Evolutionary conservation across 1,140 invertebrate species (phyloP).

Genomic region (Oedothorax gibbosus): DNA sequence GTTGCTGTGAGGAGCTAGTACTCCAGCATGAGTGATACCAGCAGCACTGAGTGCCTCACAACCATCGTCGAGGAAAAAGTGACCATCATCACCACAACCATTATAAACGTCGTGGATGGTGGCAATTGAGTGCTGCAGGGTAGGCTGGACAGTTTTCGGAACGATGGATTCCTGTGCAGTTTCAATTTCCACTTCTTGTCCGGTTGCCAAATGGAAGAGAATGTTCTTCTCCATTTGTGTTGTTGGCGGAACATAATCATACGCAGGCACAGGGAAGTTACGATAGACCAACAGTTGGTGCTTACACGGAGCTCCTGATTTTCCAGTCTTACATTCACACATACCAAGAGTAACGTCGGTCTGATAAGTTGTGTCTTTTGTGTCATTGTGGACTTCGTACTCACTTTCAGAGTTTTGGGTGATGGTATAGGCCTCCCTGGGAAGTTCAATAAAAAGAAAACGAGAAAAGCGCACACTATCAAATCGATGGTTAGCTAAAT

Average conservation of each 20-base stretch:
- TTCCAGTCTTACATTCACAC: slow-evolving; percentile 50
- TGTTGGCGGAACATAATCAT: slow-evolving; percentile 43
- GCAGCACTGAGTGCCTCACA: slow-evolving; percentile 26
- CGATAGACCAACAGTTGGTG: slow-evolving; percentile 50
- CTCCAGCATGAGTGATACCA: slow-evolving; percentile 1
- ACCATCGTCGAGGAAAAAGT: slow-evolving; percentile 49
- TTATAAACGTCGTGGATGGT: slow-evolving; percentile 32
- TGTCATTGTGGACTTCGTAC: slow-evolving; percentile 58
- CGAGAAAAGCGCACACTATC: slow-evolving; percentile 38
- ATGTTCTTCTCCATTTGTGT: slow-evolving; percentile 33
- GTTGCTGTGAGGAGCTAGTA: neutral
- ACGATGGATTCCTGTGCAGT: neutral
- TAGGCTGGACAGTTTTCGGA: slow-evolving; percentile 15
- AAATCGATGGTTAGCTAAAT: slow-evolving; percentile 49
- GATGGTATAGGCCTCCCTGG: slow-evolving; percentile 50
- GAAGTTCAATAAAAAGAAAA: slow-evolving; percentile 50
- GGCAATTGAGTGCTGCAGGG: slow-evolving; percentile 12
- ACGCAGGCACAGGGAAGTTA: slow-evolving; percentile 48
- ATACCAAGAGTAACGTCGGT: slow-evolving; percentile 47
- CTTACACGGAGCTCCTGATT: slow-evolving; percentile 48
- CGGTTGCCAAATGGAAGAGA: slow-evolving; percentile 42
- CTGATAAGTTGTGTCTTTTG: slow-evolving; percentile 54
- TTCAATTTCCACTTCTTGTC: slow-evolving; percentile 39
- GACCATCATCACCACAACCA: slow-evolving; percentile 22
- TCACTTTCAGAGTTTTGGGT: slow-evolving; percentile 55